A percentile compares a stretch with the other conserved stretches of the same genome.
Evolutionary conservation across 2,888 invertebrate genomes (phyloP).

Genomic region (Octodonta nipae): DNA sequence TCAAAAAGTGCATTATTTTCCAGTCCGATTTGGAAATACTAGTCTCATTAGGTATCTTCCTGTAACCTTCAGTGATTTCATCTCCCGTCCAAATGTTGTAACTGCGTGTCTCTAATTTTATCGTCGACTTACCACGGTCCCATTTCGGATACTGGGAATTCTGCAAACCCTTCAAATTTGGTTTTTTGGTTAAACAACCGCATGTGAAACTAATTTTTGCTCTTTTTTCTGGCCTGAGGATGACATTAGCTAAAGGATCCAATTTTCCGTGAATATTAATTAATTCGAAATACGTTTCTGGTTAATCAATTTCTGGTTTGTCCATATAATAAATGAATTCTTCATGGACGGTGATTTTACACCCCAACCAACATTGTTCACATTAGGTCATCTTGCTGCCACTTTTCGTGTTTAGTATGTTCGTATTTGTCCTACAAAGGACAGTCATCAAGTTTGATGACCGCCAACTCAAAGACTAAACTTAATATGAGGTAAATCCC

Average conservation of each 20-base stretch:
- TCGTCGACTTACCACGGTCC: constrained; percentile 80
- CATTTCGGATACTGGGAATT: constrained; percentile 73
- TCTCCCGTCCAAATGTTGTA: constrained; percentile 83
- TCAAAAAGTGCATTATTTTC: too few species aligned
- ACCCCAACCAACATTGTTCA: too few species aligned
- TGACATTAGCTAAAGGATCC: constrained; percentile 78
- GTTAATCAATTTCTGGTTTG: too few species aligned
- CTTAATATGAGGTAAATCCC: too few species aligned
- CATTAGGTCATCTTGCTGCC: too few species aligned
- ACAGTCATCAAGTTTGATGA: too few species aligned
- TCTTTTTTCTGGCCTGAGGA: constrained; percentile 72
- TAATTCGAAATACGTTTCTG: constrained; percentile 70
- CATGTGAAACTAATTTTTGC: constrained; percentile 75
- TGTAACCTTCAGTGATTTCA: constrained; percentile 79
- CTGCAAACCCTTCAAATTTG: constrained; percentile 67
- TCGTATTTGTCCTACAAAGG: too few species aligned
- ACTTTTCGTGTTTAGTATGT: too few species aligned
- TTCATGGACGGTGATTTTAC: too few species aligned
- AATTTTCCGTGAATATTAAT: constrained; percentile 76
- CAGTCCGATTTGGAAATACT: too few species aligned
- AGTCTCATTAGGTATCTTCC: constrained; percentile 27
- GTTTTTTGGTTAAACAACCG: constrained; percentile 61
- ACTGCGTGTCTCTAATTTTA: constrained; percentile 55
- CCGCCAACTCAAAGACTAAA: too few species aligned
- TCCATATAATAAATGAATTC: too few species aligned